These are phyloP conservation scores for Maniola hyperantus DNA, from an alignment of 2,888 invertebrate species.

Conservation along the genomic window DNA sequence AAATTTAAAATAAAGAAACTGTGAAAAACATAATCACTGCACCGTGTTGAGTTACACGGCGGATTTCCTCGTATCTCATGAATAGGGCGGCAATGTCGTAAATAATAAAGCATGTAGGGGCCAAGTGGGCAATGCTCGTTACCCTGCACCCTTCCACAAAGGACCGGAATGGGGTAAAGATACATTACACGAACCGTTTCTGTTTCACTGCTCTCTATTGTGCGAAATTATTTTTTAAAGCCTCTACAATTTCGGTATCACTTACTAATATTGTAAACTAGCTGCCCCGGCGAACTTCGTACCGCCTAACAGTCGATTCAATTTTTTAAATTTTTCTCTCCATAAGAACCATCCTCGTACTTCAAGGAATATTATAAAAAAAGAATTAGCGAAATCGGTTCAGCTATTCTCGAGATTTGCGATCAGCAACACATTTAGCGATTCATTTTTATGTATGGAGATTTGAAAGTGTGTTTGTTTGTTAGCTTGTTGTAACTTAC, in stretches of 20 bases:
- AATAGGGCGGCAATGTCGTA: slow-evolving; percentile 77
- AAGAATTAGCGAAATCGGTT: too few species aligned
- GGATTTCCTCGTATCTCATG: slow-evolving; percentile 64
- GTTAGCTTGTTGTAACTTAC: too few species aligned
- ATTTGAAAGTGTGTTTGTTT: too few species aligned
- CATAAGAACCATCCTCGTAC: too few species aligned
- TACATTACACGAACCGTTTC: slow-evolving; percentile 73
- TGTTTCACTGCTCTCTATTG: slow-evolving; percentile 60
- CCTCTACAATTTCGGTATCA: slow-evolving; percentile 54
- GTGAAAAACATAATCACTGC: slow-evolving; percentile 29
- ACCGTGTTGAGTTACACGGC: slow-evolving; percentile 51
- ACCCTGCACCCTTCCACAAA: slow-evolving; percentile 72
- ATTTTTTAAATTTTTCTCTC: too few species aligned
- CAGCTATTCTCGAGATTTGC: too few species aligned
- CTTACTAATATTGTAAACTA: neutral
- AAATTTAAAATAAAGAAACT: neutral
- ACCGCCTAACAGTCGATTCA: too few species aligned
- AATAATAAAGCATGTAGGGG: slow-evolving; percentile 79
- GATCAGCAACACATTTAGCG: too few species aligned
- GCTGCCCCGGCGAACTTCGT: too few species aligned
- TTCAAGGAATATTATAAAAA: too few species aligned
- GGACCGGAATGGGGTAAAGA: slow-evolving; percentile 72
- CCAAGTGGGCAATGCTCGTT: slow-evolving; percentile 76
- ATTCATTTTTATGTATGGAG: too few species aligned
- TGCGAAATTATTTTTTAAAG: slow-evolving; percentile 44